These are phyloP conservation scores for Acanthurus lineatus DNA, from an alignment of 2,797 vertebrate species.

Conservation along the genomic window DNA sequence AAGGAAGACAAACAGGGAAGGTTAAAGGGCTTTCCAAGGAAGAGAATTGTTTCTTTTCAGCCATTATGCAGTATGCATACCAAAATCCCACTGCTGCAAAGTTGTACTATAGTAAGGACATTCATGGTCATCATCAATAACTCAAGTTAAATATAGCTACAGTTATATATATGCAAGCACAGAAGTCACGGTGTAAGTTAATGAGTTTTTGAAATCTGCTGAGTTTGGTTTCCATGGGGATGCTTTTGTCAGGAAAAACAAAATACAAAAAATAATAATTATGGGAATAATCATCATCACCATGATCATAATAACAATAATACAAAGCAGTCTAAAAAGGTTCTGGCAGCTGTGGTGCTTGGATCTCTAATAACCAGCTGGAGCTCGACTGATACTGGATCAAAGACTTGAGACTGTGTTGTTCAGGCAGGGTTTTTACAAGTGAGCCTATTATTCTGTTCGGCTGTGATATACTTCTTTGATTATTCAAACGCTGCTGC, in stretches of 20 bases:
- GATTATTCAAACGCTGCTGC: constrained; percentile 5
- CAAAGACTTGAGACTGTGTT: constrained; percentile 1
- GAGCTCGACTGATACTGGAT: constrained; percentile 18
- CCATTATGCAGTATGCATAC: constrained; percentile 92
- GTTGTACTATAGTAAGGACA: constrained; percentile 62
- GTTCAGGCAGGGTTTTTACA: neutral
- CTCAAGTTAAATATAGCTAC: neutral
- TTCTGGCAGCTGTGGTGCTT: neutral
- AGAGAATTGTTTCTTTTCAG: constrained; percentile 93
- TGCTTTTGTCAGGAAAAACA: too few relatives aligned
- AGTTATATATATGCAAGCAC: neutral
- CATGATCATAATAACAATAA: too few relatives aligned
- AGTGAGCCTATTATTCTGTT: constrained; percentile 13
- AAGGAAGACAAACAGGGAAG: constrained; percentile 70
- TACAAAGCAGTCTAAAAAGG: too few relatives aligned
- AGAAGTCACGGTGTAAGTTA: neutral
- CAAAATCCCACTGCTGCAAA: constrained; percentile 92
- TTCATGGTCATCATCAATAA: constrained; percentile 13
- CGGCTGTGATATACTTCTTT: constrained; percentile 6
- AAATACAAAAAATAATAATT: too few relatives aligned
- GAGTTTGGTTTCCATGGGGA: neutral
- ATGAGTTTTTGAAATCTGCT: too few relatives aligned
- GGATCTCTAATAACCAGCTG: constrained; percentile 19
- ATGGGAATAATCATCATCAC: too few relatives aligned
- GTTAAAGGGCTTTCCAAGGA: constrained; percentile 93